A percentile compares a stretch with the other conserved stretches of the same genome.
Conservation (phyloP, 2,888 invertebrate species). For the Acrocyrtus sp. region DNA sequence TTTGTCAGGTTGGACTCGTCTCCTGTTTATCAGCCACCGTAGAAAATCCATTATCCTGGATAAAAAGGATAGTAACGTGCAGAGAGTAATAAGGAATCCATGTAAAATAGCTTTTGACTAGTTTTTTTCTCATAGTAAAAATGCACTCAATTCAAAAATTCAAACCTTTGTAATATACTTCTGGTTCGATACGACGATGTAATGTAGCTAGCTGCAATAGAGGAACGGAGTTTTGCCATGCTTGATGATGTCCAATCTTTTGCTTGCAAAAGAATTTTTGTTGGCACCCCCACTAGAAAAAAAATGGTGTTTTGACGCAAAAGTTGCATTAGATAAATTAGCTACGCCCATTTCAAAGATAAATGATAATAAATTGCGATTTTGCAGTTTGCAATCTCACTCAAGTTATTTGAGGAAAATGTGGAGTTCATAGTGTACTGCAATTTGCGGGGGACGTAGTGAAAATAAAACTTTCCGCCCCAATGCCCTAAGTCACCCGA, state of each 20-base stretch:
- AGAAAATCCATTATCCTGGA: not conserved
- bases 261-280: not conserved
- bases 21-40: not conserved
- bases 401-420: not conserved
- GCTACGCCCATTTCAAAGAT: too few relatives aligned
- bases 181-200: not conserved
- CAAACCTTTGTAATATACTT: slow-evolving; percentile 14
- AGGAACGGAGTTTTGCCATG: not conserved
- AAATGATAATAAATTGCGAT: too few relatives aligned
- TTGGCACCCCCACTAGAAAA: not conserved
- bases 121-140: too few relatives aligned
- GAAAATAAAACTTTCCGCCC: slow-evolving; percentile 37
- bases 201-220: not conserved
- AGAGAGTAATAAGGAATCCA: not conserved
- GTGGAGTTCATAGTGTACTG: not conserved
- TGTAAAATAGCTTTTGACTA: too few relatives aligned
- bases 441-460: slow-evolving; percentile 1
- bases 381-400: too few relatives aligned
- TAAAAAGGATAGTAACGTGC: too few relatives aligned
- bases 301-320: not conserved
- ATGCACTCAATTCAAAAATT: not conserved
- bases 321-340: not conserved
- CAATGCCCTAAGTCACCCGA: slow-evolving; percentile 18
- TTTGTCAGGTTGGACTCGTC: not conserved
- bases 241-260: slow-evolving; percentile 13